Evolutionary conservation across 2,113 vertebrate species (phyloP), one percentile per base, ranked within the genome.

Genomic region (Phoxinus phoxinus): DNA sequence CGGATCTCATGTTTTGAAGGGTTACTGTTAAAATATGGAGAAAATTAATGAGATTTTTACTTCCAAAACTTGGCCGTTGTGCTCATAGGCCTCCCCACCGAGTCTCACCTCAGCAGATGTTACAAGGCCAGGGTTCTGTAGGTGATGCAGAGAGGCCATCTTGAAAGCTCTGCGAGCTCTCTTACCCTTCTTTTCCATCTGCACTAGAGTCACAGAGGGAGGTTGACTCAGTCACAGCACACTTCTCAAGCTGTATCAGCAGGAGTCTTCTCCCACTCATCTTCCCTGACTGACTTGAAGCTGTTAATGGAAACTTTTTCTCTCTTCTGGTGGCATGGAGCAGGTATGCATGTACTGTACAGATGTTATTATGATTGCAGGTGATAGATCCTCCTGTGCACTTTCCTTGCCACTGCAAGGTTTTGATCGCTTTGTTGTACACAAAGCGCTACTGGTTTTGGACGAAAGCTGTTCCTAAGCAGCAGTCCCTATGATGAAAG

Each of bases 201-300:
- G 89, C 85, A 53, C 72, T 58, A 77, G 74, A 71, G 88, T 81
- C 84, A 80, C 75, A 79, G 53, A 85, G 85, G 83, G 83, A 86
- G 84, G 79, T 74, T 79, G 79, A 80, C 84, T 37, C 82, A 82
- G 81, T 86, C 81, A 82, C 85, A 84, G 87, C 23, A 51, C 84
- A 81, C 82, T 53, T 88, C 73, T 71, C 82, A 75, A 88, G 86
- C 88, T 86, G 85, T 88, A 63, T 84, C 87, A 59, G 87, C 78
- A 56, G 86, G 84, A 69, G 83, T 25, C 75, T 80, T 74, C 74
- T 89, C 85, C 85, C 73, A 85, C 85, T 87, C 83, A 82, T 75
- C 79, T 75, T 63, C 32, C 56, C 71, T 48, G 48, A 69, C 74
- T 81, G 74, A 71, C 58, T 37, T 76, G 37, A 19, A 61, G 27